Evolutionary conservation across 2,888 invertebrate genomes (phyloP).

Genomic region (Coenonympha glycerion): DNA sequence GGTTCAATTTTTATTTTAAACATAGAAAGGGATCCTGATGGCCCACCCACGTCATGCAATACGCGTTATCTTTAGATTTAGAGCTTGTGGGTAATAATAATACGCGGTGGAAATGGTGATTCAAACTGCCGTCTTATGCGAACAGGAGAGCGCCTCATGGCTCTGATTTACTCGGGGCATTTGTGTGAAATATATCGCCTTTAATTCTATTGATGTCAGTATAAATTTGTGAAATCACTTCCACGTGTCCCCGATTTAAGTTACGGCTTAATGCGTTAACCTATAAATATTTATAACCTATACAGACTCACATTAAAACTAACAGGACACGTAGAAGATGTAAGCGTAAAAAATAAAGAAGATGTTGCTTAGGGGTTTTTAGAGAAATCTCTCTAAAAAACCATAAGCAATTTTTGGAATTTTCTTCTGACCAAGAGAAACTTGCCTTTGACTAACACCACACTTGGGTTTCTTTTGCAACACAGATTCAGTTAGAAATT

Average conservation of each 20-base stretch:
- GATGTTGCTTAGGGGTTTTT: no score
- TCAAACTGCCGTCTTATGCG: conserved; percentile 28
- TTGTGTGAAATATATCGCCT: conserved; percentile 40
- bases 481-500: no score
- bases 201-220: conserved; percentile 29
- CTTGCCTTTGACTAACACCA: no score
- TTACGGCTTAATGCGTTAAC: conserved; percentile 1
- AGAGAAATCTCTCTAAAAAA: no score
- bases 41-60: conserved; percentile 59
- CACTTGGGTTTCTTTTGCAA: no score
- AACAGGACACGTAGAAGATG: no score
- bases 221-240: conserved; percentile 23
- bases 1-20: conserved; percentile 75
- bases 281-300: no score
- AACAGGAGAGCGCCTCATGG: conserved; percentile 10
- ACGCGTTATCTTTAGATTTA: conserved; percentile 69
- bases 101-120: conserved; percentile 41
- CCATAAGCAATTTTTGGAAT: no score
- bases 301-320: no score
- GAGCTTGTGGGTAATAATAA: conserved; percentile 49
- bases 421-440: no score
- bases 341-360: no score
- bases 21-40: conserved; percentile 73
- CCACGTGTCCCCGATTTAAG: conserved; percentile 17
- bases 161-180: conserved; percentile 46